Base-by-base conservation (phyloP, 1,140 invertebrate genomes). In the Bombus consobrinus region DNA sequence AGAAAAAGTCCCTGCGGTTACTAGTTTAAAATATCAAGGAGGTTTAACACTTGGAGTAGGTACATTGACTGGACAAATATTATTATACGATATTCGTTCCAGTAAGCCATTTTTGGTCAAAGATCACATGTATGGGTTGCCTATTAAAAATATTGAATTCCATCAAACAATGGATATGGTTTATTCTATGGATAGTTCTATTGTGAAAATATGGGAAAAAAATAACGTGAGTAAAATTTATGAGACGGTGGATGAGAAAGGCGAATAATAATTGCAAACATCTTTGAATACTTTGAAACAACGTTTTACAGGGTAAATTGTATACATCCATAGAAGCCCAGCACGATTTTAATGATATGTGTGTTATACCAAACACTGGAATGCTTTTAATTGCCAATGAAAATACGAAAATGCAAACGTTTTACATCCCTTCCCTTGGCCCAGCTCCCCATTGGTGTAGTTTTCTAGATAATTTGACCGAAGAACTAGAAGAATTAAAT, bases 401-500 rank as follows among this genome's bases (percentile, higher is more conserved):
- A 96, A 97, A 97, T 90, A 96, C 97, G 22, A 99, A 99, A 96
- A 98, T 99, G 95, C 96, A 98, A 90, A 97, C 98, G 1, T 99
- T 99, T 95, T 99, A 99, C 92, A 97, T 99, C 85, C 99, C 99
- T 91, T 97, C 97, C 90, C 96, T 99, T 92, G 99, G 99, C 22
- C 98, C 99, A 66, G 99, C 99, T 18, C 99, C 99, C 5, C 97
- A 96, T 91, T 99, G 99, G 99, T 99, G 99, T 94, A 97, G 98
- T 59, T 99, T 99, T 94, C 96, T 99, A 68, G 99, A 99, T 93
- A 98, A 98, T 93, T 95, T 99, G 18, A 99, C 99, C 12, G 99
- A 99, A 95, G 99, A 99, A 96, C 95, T 99, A 88, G 99, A 99
- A 95, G 98, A 98, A 95, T 96, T 94, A 18, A 96, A 96, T 87